Conservation (phyloP, 1,140 invertebrate species). For the Brachionus sp. region DNA sequence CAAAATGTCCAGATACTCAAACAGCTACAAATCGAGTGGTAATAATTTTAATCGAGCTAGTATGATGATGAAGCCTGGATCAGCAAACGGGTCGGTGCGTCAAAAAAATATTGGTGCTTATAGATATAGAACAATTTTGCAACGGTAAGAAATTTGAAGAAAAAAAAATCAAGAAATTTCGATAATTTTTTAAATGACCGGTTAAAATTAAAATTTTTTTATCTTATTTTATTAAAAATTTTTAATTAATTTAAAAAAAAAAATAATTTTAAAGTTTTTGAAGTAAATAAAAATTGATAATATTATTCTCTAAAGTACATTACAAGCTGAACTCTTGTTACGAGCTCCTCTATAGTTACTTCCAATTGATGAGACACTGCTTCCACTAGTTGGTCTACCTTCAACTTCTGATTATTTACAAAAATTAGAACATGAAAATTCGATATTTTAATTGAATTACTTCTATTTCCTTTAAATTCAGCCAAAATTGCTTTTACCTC, state of each 20-base stretch:
- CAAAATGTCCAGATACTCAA: not conserved
- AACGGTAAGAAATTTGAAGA: not conserved
- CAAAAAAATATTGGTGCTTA: not conserved
- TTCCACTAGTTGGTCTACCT: slow-evolving; percentile 25
- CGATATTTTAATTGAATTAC: no score
- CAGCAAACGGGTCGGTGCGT: not conserved
- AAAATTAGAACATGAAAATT: not conserved
- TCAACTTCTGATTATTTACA: not conserved
- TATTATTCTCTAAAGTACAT: not conserved
- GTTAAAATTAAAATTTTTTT: not conserved
- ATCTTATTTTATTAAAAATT: not conserved
- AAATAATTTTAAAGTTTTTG: not conserved
- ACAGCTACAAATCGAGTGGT: not conserved
- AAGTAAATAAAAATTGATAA: not conserved
- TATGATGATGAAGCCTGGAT: not conserved
- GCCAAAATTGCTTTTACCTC: not conserved
- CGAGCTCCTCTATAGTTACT: slow-evolving; percentile 11
- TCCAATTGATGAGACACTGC: slow-evolving; percentile 1
- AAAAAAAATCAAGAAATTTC: not conserved
- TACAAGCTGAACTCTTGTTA: slow-evolving; percentile 31
- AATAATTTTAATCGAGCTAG: not conserved
- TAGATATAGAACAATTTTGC: not conserved
- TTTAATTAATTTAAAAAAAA: not conserved
- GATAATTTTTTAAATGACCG: not conserved
- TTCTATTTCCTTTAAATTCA: not conserved